Base-by-base conservation (phyloP, 30 jellyfish, hydroid and myxozoan species). In the Hydra vulgaris region DNA sequence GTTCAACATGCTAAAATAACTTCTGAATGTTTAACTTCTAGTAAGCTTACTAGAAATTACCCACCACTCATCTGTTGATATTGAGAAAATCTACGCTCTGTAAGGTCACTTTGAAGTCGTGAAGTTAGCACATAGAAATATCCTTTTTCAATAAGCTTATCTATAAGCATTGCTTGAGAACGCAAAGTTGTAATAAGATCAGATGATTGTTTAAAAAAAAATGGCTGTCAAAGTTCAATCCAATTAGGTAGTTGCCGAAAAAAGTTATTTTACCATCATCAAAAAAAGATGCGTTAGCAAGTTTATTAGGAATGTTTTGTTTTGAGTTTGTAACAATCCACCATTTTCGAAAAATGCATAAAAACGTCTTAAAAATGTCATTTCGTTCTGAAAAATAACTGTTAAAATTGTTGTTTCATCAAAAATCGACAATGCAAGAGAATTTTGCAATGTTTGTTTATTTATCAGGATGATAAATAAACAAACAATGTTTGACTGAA, bases 21-120 rank as follows among this genome's bases (percentile, higher is more conserved):
- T 26, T 73, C 81, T 19, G 81, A 73, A 73, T 73, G 25, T 18
- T 19, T 74, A 27, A 73, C 81, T 73, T 73, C 81, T 26, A 23
- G 23, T 26, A 73, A 73, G 66, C 81, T 73, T 1, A 73, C 81
- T 25, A 73, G 66, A 73, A 73, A 73, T 73, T 17, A 3, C 25
- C 81, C 81, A 73, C 81, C 81, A 73, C 81, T 73, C 81, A 73
- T 73, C 66, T 73, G 81, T 23, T 73, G 5, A 27, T 73, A 73
- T 73, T 73, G 81, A 4, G 72, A 73, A 73, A 73, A 73, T n/a
- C 81, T 23, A 20, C 17, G 81, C 40, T 73, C 81, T 19, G 20
- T 73, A 3, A 73, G 81, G 67, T 73, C 81, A 73, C 81, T 73
- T 25, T 73, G 81, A 20, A 20, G 40, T 73, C 17, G 81, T 20